These are phyloP conservation scores for Dromaius novaehollandiae DNA, from an alignment of 2,113 vertebrate genomes.

Conservation along the genomic window DNA sequence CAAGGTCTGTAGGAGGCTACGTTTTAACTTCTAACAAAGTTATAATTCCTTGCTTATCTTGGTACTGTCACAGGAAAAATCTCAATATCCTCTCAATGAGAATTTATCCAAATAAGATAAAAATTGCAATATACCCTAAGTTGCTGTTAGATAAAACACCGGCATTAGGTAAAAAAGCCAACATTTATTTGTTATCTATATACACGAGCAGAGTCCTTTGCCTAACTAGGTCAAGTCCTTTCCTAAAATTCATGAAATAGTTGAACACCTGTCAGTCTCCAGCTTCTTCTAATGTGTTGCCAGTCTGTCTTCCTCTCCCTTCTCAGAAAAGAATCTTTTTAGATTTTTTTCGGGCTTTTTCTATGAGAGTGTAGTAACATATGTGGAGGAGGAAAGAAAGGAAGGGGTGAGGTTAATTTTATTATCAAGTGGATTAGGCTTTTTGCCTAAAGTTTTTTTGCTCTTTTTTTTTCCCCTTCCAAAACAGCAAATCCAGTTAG, in stretches of 20 bases:
- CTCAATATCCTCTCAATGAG: background rate
- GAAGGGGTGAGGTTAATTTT: accelerated
- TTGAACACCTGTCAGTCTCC: background rate
- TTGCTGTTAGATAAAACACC: background rate
- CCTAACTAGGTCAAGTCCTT: background rate
- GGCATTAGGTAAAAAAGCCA: too few relatives aligned
- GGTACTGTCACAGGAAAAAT: background rate
- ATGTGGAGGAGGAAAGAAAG: accelerated
- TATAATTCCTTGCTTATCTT: background rate
- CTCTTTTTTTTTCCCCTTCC: too few relatives aligned
- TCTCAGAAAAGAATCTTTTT: background rate
- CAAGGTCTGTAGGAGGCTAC: background rate
- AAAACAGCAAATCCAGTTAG: background rate
- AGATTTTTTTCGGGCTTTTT: background rate
- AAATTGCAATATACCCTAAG: background rate
- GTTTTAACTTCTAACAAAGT: background rate
- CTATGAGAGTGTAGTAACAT: background rate
- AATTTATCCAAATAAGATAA: background rate
- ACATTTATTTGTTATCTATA: too few relatives aligned
- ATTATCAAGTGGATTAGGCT: background rate
- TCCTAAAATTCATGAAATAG: background rate
- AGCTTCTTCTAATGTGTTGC: background rate
- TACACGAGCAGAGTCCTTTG: background rate
- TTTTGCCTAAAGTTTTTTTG: too few relatives aligned
- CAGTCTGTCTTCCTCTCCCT: background rate